phyloP scores from a whole-genome alignment of 2,113 vertebrate genomes.

The Pelodiscus sinensis region DNA sequence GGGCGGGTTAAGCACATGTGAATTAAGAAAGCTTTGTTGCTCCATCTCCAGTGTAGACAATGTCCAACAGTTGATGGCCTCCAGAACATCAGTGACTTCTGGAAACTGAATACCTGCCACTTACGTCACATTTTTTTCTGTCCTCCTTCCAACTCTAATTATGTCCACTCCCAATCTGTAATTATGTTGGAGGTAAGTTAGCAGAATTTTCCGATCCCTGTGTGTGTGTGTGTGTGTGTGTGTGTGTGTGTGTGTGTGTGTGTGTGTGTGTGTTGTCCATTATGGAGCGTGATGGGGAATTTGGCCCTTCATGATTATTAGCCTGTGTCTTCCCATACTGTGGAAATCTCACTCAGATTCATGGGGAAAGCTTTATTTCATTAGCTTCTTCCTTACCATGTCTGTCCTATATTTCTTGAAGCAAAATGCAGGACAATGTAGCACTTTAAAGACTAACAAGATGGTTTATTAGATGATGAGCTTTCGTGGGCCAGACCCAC shows the following conservation, averaged over 20 bases:
- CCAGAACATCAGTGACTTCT: not conserved
- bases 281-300: not conserved
- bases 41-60: no score
- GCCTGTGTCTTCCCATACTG: not conserved
- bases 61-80: not conserved
- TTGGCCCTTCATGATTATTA: not conserved
- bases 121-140: not conserved
- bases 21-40: no score
- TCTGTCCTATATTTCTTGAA: not conserved
- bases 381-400: not conserved
- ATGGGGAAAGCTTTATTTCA: not conserved
- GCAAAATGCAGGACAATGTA: no score
- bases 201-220: not conserved
- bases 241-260: no score
- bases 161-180: not conserved
- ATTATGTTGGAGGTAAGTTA: not conserved
- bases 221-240: no score
- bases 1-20: no score
- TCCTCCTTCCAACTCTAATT: not conserved
- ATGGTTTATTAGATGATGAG: no score
- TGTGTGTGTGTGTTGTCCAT: accelerated
- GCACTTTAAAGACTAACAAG: no score
- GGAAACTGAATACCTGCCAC: not conserved
- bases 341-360: not conserved
- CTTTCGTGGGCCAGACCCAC: no score